Evolutionary conservation across 2,888 invertebrate genomes (phyloP), one percentile per base, ranked within the genome.

Genomic region (Chalcosyrphus nemorum): DNA sequence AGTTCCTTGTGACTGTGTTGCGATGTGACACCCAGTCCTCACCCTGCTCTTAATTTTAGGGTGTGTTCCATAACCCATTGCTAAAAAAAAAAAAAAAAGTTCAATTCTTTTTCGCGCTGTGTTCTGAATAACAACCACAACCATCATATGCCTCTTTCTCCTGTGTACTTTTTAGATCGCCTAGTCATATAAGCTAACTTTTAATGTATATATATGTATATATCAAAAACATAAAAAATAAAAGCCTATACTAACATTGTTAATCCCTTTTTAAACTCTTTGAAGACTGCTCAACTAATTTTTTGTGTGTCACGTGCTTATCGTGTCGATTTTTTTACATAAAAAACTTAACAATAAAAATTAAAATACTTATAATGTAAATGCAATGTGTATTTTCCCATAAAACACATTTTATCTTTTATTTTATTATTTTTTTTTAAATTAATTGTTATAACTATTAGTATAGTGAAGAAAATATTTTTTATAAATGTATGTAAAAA

Each of bases 1-100:
- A 93, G 93, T 93, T 82, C 80, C 82, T 78, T 86, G 13, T 59
- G 41, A 65, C 21, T 65, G 52, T 80, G 84, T 50, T 59, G 68
- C 80, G 84, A 57, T 59, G 68, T 84, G 50, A 50, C 11, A 43
- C 32, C 81, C 56, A 21, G 63, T 66, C 45, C 66, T 24, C 24
- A 2, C 4, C 24, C 24, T 24, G 2, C 57, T 63, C 70, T 57
- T 65, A 43, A 78, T 54, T 21, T 13, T 35, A 11, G 66, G 32
- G 52, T 43, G 52, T 43, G 52, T 45, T 61, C 50, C 59, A 50
- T 32, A 17, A n/a, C 66, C 21, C 11, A 63, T 47, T 61, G 47
- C 41, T 68, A 57, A 68, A 61, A 70, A 32, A 19, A 82, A 32
- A 63, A 57, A 68, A 61, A 70, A 32, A 19, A 82, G 41, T 38